These are phyloP conservation scores for Vespertilio murinus DNA, from an alignment of 2,797 vertebrate species.

Conservation along the genomic window DNA sequence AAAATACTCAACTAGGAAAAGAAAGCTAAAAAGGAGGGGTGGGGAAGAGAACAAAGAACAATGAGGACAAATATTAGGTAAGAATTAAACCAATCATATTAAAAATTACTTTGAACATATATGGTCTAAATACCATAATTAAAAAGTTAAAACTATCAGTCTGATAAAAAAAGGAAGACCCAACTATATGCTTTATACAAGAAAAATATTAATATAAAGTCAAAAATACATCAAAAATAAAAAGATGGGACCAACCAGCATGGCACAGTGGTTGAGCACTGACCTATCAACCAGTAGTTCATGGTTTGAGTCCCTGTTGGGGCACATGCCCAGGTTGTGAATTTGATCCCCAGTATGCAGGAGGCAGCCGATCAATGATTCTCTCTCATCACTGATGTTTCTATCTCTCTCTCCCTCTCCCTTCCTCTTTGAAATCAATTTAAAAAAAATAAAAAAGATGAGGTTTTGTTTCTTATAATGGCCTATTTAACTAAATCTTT, in stretches of 20 bases:
- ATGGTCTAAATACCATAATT: not conserved
- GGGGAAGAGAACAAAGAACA: not conserved
- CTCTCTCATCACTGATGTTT: too few relatives aligned
- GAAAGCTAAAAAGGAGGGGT: not conserved
- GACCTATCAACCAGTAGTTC: too few relatives aligned
- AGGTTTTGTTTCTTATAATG: not conserved
- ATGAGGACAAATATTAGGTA: not conserved
- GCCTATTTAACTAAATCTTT: not conserved
- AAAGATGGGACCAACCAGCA: not conserved
- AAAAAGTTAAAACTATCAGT: not conserved
- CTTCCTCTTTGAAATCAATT: too few relatives aligned
- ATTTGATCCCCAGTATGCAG: too few relatives aligned
- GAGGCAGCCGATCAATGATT: too few relatives aligned
- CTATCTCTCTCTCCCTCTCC: too few relatives aligned
- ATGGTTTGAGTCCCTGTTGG: too few relatives aligned
- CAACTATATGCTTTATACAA: not conserved
- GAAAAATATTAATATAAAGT: not conserved
- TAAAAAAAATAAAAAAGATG: not conserved
- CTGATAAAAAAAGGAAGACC: not conserved
- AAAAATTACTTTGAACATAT: not conserved
- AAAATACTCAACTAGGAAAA: not conserved
- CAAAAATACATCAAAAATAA: not conserved
- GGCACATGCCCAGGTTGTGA: too few relatives aligned
- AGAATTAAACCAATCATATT: not conserved
- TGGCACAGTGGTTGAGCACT: too few relatives aligned